phyloP scores from a whole-genome alignment of 1,140 invertebrate genomes.

The Centruroides vittatus region DNA sequence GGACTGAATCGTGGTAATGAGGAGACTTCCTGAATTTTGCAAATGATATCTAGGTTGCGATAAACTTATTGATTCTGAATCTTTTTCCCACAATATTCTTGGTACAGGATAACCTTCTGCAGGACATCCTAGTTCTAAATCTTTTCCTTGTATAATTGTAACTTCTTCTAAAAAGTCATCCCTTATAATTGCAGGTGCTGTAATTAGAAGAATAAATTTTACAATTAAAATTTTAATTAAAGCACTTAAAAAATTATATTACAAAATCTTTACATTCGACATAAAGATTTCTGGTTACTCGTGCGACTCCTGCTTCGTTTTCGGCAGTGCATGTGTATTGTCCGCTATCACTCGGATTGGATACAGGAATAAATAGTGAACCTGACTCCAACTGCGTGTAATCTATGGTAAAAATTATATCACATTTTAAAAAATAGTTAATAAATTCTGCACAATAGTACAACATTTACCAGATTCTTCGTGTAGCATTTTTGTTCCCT shows the following conservation, averaged over 20 bases:
- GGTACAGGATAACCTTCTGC: slow-evolving; percentile 34
- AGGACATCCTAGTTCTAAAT: slow-evolving; percentile 32
- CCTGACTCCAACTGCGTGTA: neutral
- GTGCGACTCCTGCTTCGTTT: slow-evolving; percentile 28
- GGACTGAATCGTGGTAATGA: neutral
- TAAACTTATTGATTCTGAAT: slow-evolving; percentile 1
- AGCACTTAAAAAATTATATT: neutral
- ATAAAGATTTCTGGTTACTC: slow-evolving; percentile 22
- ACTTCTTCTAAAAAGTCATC: slow-evolving; percentile 12
- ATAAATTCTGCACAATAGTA: too few species aligned
- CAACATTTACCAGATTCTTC: too few species aligned
- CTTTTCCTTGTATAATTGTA: slow-evolving; percentile 28
- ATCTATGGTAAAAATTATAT: too few species aligned
- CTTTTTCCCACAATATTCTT: slow-evolving; percentile 30
- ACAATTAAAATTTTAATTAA: neutral
- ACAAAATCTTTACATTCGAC: slow-evolving; percentile 28
- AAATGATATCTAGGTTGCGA: slow-evolving; percentile 8
- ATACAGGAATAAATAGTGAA: slow-evolving; percentile 3
- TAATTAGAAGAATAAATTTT: neutral
- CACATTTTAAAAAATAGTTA: too few species aligned
- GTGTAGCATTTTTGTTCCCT: slow-evolving; percentile 7
- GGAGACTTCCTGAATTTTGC: slow-evolving; percentile 8
- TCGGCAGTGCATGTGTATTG: slow-evolving; percentile 29
- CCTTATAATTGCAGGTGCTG: slow-evolving; percentile 2
- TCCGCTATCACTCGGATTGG: slow-evolving; percentile 23